Evolutionary conservation across 2,113 vertebrate genomes (phyloP).

Genomic region (Heliornis fulica): DNA sequence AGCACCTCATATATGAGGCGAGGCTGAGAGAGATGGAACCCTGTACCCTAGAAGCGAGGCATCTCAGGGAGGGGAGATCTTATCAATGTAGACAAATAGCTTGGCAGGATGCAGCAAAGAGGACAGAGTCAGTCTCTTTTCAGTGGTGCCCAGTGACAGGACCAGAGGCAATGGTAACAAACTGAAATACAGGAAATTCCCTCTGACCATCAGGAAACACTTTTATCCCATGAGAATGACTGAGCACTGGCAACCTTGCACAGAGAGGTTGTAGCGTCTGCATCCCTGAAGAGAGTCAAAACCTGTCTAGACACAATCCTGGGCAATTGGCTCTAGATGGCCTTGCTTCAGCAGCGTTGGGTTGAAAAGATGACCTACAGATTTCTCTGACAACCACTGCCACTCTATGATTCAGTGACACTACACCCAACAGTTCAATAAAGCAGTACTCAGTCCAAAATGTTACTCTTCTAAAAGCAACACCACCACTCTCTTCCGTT

Average conservation of each 20-base stretch:
- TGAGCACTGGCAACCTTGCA: not conserved
- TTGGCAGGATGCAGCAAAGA: not conserved
- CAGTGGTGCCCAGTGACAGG: not conserved
- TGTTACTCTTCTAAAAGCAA: not conserved
- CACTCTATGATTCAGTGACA: not conserved
- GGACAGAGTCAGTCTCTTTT: not conserved
- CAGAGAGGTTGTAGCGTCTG: not conserved
- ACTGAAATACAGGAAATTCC: not conserved
- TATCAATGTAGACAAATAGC: not conserved
- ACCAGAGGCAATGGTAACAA: not conserved
- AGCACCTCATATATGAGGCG: not conserved
- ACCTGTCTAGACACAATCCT: not conserved
- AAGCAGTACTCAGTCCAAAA: not conserved
- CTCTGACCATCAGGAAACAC: not conserved
- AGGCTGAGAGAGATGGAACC: not conserved
- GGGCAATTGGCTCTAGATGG: not conserved
- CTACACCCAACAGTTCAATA: not conserved
- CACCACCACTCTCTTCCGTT: not conserved
- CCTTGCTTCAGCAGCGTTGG: not conserved
- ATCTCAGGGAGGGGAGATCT: accelerated
- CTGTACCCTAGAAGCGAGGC: not conserved
- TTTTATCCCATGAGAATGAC: not conserved
- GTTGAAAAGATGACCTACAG: not conserved
- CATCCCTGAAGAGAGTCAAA: not conserved
- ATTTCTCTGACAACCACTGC: not conserved